Evolutionary conservation across 2,888 invertebrate species (phyloP).

Genomic region (Volucella inflata): DNA sequence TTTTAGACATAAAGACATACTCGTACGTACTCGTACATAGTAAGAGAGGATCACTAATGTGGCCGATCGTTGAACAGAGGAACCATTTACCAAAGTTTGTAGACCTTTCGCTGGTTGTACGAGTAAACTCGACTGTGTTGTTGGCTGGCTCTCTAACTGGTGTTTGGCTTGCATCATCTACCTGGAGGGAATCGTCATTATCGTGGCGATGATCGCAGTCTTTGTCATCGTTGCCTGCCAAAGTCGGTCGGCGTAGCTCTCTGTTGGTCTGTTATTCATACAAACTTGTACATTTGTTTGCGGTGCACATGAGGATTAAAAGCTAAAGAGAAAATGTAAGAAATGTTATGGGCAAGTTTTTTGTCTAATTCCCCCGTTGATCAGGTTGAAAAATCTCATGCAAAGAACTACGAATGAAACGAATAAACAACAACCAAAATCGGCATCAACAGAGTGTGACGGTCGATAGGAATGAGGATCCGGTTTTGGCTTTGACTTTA

Average conservation of each 20-base stretch:
- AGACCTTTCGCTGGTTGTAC: slow-evolving; percentile 57
- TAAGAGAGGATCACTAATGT: slow-evolving; percentile 14
- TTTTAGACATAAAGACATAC: slow-evolving; percentile 1
- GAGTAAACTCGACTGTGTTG: neutral
- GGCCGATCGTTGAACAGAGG: slow-evolving; percentile 1
- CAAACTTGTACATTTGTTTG: slow-evolving; percentile 27
- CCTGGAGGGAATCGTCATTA: slow-evolving; percentile 44
- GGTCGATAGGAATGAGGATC: slow-evolving; percentile 56
- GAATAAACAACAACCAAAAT: slow-evolving; percentile 1
- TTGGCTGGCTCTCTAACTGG: neutral
- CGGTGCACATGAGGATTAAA: slow-evolving; percentile 60
- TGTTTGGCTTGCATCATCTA: slow-evolving; percentile 47
- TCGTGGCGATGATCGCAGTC: slow-evolving; percentile 42
- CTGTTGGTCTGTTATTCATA: slow-evolving; percentile 28
- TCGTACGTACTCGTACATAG: slow-evolving; percentile 1
- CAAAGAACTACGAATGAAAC: slow-evolving; percentile 18
- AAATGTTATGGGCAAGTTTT: slow-evolving; percentile 58
- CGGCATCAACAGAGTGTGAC: slow-evolving; percentile 48
- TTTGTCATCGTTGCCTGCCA: slow-evolving; percentile 10
- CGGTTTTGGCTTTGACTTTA: slow-evolving; percentile 52
- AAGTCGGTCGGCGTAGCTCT: slow-evolving; percentile 13
- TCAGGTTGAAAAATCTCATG: slow-evolving; percentile 21
- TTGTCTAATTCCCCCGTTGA: slow-evolving; percentile 56
- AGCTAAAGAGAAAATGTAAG: slow-evolving; percentile 46
- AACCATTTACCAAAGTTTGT: slow-evolving; percentile 53